Percentiles rank a stretch among this genome's conserved stretches.
phyloP scores from a whole-genome alignment of 1,140 invertebrate genomes.

The Ceratosolen fusciceps region DNA sequence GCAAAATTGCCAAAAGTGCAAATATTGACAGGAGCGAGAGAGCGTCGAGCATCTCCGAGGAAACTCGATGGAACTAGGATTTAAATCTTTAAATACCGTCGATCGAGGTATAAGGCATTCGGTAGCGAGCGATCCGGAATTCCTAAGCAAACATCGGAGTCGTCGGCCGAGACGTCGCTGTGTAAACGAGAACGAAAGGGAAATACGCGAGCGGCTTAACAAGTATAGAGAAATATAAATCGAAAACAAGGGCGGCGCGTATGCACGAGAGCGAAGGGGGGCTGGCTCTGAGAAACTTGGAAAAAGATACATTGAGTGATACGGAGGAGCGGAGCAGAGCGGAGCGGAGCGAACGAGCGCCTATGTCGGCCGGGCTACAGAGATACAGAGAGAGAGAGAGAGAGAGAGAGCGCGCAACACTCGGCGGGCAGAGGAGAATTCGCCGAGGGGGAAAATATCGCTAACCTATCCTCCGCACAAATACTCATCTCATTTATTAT shows the following conservation, averaged over 20 bases:
- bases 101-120: not conserved
- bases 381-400: too few relatives aligned
- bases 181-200: conserved; percentile 14
- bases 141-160: conserved; percentile 40
- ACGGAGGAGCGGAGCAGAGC: not conserved
- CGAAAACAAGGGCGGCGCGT: conserved; percentile 6
- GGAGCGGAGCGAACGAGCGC: too few relatives aligned
- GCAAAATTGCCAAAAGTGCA: not conserved
- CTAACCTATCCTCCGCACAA: conserved; percentile 4
- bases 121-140: conserved; percentile 22
- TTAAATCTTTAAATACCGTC: conserved; percentile 41
- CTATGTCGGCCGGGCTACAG: too few relatives aligned
- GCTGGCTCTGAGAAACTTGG: not conserved
- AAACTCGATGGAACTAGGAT: not conserved
- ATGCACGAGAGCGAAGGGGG: not conserved
- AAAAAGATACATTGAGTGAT: conserved; percentile 6
- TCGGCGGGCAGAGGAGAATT: not conserved
- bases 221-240: conserved; percentile 24
- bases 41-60: not conserved
- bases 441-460: conserved; percentile 13
- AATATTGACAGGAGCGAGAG: conserved; percentile 33
- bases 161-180: not conserved
- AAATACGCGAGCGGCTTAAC: conserved; percentile 19
- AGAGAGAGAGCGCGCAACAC: too few relatives aligned
- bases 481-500: conserved; percentile 20